Evolutionary conservation across 2,888 invertebrate species (phyloP), one percentile per base, ranked within the genome.

Genomic region (Rhabditoides inermis): DNA sequence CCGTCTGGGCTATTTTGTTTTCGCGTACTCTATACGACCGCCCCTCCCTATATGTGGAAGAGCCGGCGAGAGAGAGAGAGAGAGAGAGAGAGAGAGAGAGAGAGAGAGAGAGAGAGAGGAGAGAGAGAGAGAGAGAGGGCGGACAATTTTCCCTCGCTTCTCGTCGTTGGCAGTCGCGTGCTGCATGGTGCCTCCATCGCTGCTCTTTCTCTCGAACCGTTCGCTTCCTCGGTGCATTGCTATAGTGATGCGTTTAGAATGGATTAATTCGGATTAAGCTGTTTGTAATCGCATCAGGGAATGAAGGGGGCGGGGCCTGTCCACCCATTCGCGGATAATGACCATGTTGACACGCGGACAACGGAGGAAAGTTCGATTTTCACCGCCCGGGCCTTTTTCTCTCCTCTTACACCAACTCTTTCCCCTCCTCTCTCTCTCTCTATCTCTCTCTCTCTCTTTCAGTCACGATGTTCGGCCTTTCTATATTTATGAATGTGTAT

Each of bases 141-240:
- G 25, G 2, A 27, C 26, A 15, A 6, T 12, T 12, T 32, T 20
- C 23, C 15, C 35, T 32, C 35, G 10, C 35, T 30, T 41, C 37
- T 42, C 44, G 42, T 51, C 47, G 44, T 46, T 41, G 40, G 46
- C 53, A 49, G 27, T 39, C 27, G 25, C 46, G 46, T 46, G 35
- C 37, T 46, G 35, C 46, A 36, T 46, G 36, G 32, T 27, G 42
- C 26, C 37, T 36, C 36, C 36, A 44, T 52, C 47, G 36, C 36
- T 44, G n/a, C n/a, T n/a, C n/a, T n/a, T n/a, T n/a, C n/a, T n/a
- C n/a, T n/a, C n/a, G n/a, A n/a, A n/a, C n/a, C n/a, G n/a, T n/a
- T n/a, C n/a, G n/a, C n/a, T n/a, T n/a, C n/a, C n/a, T n/a, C n/a
- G n/a, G n/a, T n/a, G n/a, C n/a, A n/a, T n/a, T n/a, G n/a, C n/a